Base-by-base conservation (phyloP, 2,113 vertebrate species). In the Athene cunicularia region DNA sequence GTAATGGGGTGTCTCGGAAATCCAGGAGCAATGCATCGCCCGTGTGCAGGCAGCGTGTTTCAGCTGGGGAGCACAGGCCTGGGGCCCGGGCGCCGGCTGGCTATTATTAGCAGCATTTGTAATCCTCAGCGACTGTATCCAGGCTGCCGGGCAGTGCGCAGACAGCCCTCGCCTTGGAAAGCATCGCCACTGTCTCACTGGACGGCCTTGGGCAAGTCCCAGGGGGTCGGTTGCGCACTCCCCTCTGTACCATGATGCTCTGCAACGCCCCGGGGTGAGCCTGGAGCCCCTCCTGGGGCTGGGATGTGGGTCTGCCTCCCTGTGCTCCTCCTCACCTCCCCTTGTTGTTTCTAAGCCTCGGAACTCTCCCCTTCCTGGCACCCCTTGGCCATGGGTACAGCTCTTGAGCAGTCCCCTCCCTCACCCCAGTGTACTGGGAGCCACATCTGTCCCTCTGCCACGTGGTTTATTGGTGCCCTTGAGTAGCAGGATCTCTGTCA, bases 31-130 rank as follows among this genome's bases (percentile, higher is more conserved):
- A 60, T 13, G 50, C 28, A 0, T 50, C 3, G 13, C 14, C 41
- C 0, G 4, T 13, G 14, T 15, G 47, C 49, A 6, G 50, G 74
- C 91, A 91, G 56, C 2, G 1, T 6, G 39, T 30, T 80, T 2
- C 11, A 2, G 47, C 35, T 22, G n/a, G 64, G 86, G 63, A 71
- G 17, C 16, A 0, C 49, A 26, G 83, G 45, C 49, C 90, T 20
- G 64, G 52, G 93, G 83, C 93, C 92, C 83, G 12, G 87, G 86
- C 22, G 27, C 68, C 91, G 88, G 47, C 88, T 59, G 86, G 68
- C 87, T 96, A 94, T 96, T 95, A 37, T 95, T 96, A 96, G 94
- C 89, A 68, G 76, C 24, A 11, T 94, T 93, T 86, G 84, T 95
- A 91, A 97, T 93, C 89, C 84, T 86, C 67, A 12, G 75, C 17